A percentile compares a stretch with the other conserved stretches of the same genome.
Evolutionary conservation across 2,113 vertebrate species (phyloP).

Genomic region (Megaleporinus macrocephalus): DNA sequence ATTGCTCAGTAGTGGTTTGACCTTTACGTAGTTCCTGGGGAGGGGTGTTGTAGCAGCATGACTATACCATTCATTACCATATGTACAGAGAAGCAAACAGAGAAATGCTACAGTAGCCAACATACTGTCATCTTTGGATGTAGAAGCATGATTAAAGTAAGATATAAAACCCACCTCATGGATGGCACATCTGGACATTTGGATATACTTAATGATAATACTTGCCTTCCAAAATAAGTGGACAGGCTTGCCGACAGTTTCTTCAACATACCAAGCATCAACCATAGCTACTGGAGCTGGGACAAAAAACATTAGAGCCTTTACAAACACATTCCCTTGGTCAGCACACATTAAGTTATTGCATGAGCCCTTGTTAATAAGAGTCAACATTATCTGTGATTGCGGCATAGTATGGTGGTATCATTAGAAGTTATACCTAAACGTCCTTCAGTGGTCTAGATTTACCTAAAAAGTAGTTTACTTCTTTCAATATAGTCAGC

Average conservation of each 20-base stretch:
- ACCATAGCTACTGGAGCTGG: slow-evolving; percentile 44
- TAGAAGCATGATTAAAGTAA: not conserved
- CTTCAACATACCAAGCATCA: slow-evolving; percentile 70
- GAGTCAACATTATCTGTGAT: not conserved
- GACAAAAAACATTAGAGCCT: not conserved
- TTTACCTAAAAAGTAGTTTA: not conserved
- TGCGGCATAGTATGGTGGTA: not conserved
- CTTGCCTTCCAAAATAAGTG: slow-evolving; percentile 53
- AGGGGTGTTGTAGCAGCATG: not conserved
- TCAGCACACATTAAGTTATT: not conserved
- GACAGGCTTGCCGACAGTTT: not conserved
- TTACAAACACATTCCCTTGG: not conserved
- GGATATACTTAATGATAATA: no score
- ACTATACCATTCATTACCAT: not conserved
- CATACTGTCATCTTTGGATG: not conserved
- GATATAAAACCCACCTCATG: not conserved
- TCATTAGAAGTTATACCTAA: no score
- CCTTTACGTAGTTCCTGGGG: slow-evolving; percentile 32
- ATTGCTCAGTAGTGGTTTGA: slow-evolving; percentile 44
- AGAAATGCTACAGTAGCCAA: not conserved
- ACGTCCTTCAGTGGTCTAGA: not conserved
- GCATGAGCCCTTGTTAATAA: not conserved
- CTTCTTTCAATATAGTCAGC: no score
- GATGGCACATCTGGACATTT: slow-evolving; percentile 30
- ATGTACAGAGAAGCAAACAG: not conserved